Percentiles rank a stretch among this genome's conserved stretches.
These are phyloP conservation scores for Tyrophagus putrescentiae DNA, from an alignment of 1,140 invertebrate genomes.

Conservation along the genomic window DNA sequence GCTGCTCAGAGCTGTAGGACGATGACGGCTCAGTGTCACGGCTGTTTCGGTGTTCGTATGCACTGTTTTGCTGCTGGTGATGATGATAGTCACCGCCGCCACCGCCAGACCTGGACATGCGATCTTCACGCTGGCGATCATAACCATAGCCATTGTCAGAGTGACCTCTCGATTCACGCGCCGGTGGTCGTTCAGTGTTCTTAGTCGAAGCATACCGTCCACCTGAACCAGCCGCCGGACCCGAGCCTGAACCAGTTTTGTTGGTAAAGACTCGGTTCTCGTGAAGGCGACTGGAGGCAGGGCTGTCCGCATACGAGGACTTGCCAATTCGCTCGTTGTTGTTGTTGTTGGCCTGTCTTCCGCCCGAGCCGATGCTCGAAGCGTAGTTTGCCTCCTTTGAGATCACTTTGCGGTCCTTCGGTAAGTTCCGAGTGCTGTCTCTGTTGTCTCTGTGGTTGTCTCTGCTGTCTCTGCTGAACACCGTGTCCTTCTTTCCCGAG, in stretches of 20 bases:
- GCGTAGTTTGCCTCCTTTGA: not conserved
- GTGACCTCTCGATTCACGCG: too few species aligned
- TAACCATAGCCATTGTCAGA: too few species aligned
- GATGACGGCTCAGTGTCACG: not conserved
- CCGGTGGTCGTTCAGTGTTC: too few species aligned
- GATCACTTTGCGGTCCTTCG: not conserved
- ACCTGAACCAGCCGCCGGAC: not conserved
- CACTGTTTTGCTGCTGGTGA: constrained; percentile 2
- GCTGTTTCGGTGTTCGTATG: not conserved
- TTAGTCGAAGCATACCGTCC: not conserved
- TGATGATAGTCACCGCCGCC: too few species aligned
- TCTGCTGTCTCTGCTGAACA: too few species aligned
- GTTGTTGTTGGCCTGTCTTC: too few species aligned
- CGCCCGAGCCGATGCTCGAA: not conserved
- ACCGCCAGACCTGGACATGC: too few species aligned
- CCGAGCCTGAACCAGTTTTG: not conserved
- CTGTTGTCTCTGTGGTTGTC: too few species aligned
- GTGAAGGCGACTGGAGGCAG: not conserved
- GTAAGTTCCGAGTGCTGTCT: too few species aligned
- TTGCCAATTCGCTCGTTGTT: not conserved
- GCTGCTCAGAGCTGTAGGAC: not conserved
- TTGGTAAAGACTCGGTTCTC: not conserved
- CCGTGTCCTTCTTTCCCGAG: too few species aligned
- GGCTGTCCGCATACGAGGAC: too few species aligned
- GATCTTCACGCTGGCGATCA: too few species aligned